Conservation (phyloP, 1,140 invertebrate species). For the Cheumatopsyche charites region DNA sequence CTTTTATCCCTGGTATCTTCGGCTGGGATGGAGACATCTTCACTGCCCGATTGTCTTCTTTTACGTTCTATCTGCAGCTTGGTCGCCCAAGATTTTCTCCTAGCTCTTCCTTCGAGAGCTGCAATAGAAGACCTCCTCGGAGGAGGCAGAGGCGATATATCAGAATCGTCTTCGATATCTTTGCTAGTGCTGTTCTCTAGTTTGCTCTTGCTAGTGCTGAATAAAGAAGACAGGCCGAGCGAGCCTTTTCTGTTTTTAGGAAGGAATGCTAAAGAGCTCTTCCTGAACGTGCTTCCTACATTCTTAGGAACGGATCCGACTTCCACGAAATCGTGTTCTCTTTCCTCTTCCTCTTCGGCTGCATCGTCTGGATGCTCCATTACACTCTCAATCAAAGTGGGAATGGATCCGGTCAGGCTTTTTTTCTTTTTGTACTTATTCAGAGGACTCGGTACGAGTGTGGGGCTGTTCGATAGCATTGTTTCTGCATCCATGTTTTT, state of each 20-base stretch:
- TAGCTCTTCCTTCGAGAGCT: slow-evolving; percentile 59
- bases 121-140: slow-evolving; percentile 75
- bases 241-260: slow-evolving; percentile 42
- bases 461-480: slow-evolving; percentile 37
- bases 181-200: slow-evolving; percentile 27
- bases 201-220: slow-evolving; percentile 34
- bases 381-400: slow-evolving; percentile 54
- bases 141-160: slow-evolving; percentile 53
- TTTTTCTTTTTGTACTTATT: slow-evolving; percentile 46
- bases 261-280: slow-evolving; percentile 39
- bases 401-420: slow-evolving; percentile 52
- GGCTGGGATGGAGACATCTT: slow-evolving; percentile 58
- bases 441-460: slow-evolving; percentile 35
- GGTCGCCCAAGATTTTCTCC: slow-evolving; percentile 66
- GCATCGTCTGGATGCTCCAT: slow-evolving; percentile 52
- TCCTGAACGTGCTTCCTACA: slow-evolving; percentile 33
- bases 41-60: slow-evolving; percentile 58
- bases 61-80: slow-evolving; percentile 58
- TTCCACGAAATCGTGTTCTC: slow-evolving; percentile 37
- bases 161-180: slow-evolving; percentile 59
- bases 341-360: slow-evolving; percentile 31
- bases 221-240: slow-evolving; percentile 30
- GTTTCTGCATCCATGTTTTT: slow-evolving; percentile 43
- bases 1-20: slow-evolving; percentile 68
- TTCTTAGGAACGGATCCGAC: slow-evolving; percentile 28